Base-by-base conservation (phyloP, 2,113 vertebrate species). In the Lethenteron reissneri region DNA sequence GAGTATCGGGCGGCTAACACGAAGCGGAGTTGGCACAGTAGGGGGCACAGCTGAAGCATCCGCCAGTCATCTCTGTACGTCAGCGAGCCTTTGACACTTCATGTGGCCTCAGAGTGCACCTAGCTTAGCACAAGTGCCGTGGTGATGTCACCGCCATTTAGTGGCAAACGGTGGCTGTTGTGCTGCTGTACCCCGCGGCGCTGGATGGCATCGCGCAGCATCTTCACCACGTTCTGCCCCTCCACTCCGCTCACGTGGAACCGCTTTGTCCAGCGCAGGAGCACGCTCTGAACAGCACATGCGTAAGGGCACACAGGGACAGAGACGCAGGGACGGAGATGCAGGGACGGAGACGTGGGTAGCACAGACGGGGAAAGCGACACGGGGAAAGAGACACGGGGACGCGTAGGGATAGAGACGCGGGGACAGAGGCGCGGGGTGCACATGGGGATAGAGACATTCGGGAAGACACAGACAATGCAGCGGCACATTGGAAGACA, bases 121-220 rank as follows among this genome's bases (percentile, higher is more conserved):
- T 41, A 41, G 41, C 6, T 41, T 41, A 5, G 41, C 41, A 41
- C 41, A 41, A 41, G 41, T 41, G 41, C 41, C 41, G 41, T 41
- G 41, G 41, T 41, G 41, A 41, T 6, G 41, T 41, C 41, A 41
- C 41, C 41, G 5, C 41, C 41, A 41, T 41, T 41, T 41, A 5
- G 41, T 41, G 41, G 41, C 6, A 41, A 41, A 41, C 41, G 41
- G 41, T 41, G 41, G 41, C 41, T 41, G 41, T 41, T 41, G 41
- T 41, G 41, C 41, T 41, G 41, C 41, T 41, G 41, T 41, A 12
- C 6, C 57, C 57, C 56, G 13, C 12, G 57, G 58, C 8, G 71
- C 56, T 68, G n/a, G 25, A 68, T 68, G 64, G 64, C 64, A 68
- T 68, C 64, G 11, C 64, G 64, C 64, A 68, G 11, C 64, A 68